phyloP scores from a whole-genome alignment of 2,888 invertebrate species.

The Hoplodrina ambigua region DNA sequence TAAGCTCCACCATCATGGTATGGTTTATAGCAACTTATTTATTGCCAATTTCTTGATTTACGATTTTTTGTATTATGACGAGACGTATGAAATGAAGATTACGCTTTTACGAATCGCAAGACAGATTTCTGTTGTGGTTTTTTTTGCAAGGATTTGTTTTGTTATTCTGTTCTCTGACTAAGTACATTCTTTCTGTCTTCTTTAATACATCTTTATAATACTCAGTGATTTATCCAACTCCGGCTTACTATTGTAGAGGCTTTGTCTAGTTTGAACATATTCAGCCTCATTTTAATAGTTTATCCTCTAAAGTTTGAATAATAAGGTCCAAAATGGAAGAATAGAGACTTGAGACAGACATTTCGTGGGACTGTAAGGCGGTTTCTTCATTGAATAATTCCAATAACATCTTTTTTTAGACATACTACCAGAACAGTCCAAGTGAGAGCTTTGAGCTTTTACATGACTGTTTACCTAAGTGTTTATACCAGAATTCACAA shows the following conservation, averaged over 20 bases:
- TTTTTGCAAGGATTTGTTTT: conserved; percentile 21
- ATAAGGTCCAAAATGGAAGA: too few relatives aligned
- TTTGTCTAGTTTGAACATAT: too few relatives aligned
- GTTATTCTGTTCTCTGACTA: neutral
- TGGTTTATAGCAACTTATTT: conserved; percentile 80
- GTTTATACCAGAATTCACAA: neutral
- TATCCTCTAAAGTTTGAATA: too few relatives aligned
- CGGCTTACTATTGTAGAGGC: too few relatives aligned
- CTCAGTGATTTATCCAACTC: too few relatives aligned
- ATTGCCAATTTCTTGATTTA: conserved; percentile 74
- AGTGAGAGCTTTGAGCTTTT: neutral
- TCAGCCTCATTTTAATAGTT: too few relatives aligned
- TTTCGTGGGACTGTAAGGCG: too few relatives aligned
- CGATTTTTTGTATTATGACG: conserved; percentile 71
- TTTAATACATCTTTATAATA: neutral
- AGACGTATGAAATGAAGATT: conserved; percentile 60
- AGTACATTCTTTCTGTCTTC: conserved; percentile 4
- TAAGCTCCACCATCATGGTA: conserved; percentile 76
- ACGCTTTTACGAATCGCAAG: conserved; percentile 37
- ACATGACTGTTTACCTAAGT: too few relatives aligned
- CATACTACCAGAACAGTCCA: neutral
- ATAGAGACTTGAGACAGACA: too few relatives aligned
- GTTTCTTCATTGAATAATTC: too few relatives aligned
- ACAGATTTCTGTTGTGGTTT: conserved; percentile 33
- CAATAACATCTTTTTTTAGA: neutral